phyloP scores from a whole-genome alignment of 2,797 vertebrate genomes.

The Danio tinwini region DNA sequence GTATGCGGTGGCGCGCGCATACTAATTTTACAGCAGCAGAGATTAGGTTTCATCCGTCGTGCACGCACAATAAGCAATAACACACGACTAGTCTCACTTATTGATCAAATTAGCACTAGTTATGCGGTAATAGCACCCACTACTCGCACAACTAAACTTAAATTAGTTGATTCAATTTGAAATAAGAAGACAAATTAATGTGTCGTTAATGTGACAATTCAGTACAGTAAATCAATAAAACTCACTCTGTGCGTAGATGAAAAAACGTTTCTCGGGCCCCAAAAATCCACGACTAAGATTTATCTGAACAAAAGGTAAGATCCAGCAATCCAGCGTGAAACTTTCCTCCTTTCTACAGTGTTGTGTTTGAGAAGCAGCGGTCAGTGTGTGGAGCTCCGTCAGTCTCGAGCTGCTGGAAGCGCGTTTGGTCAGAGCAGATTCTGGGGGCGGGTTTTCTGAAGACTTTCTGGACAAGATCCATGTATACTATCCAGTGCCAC shows the following conservation, averaged over 20 bases:
- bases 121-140: not conserved
- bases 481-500: constrained; percentile 2
- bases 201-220: not conserved
- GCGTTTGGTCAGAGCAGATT: not conserved
- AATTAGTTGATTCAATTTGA: not conserved
- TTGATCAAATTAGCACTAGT: not conserved
- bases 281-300: not conserved
- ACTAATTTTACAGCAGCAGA: constrained; percentile 32
- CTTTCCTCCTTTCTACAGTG: not conserved
- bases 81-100: constrained; percentile 3
- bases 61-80: constrained; percentile 14
- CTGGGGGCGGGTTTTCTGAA: constrained; percentile 27
- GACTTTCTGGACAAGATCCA: constrained; percentile 1
- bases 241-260: constrained; percentile 22
- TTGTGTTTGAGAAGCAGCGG: not conserved
- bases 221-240: not conserved
- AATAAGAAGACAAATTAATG: constrained; percentile 1
- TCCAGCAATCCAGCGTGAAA: not conserved
- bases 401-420: constrained; percentile 5
- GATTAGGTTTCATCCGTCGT: constrained; percentile 37
- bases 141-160: not conserved
- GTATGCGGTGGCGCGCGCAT: not conserved
- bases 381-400: constrained; percentile 12
- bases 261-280: not conserved
- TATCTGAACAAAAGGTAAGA: not conserved